phyloP scores from a whole-genome alignment of 2,888 invertebrate genomes.

The Eurois occulta region DNA sequence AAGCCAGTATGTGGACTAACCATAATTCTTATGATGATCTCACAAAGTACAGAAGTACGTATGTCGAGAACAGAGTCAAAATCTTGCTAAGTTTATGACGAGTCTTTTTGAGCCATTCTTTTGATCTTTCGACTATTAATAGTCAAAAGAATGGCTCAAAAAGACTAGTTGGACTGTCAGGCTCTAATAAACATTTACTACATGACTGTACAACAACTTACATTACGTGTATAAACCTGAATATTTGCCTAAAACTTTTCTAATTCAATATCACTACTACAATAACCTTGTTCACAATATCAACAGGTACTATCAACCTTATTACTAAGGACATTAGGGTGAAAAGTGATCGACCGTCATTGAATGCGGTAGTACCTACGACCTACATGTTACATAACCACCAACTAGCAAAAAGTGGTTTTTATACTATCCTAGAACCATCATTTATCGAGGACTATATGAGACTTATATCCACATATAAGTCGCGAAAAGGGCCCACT shows the following conservation, averaged over 20 bases:
- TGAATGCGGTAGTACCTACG: neutral
- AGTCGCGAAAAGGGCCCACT: too few species aligned
- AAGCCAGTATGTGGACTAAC: neutral
- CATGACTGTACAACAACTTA: neutral
- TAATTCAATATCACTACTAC: slow-evolving; percentile 26
- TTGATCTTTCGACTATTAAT: too few species aligned
- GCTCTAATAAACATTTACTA: too few species aligned
- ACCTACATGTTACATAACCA: slow-evolving; percentile 20
- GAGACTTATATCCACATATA: too few species aligned
- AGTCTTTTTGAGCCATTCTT: too few species aligned
- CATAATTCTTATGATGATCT: neutral
- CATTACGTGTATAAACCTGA: slow-evolving; percentile 1
- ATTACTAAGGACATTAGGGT: neutral
- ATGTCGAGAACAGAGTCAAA: neutral
- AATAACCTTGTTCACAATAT: slow-evolving; percentile 14
- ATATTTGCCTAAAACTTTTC: slow-evolving; percentile 23
- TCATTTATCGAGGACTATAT: too few species aligned
- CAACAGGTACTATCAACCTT: neutral
- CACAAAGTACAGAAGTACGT: too few species aligned
- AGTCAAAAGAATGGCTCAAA: neutral
- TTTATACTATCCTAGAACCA: too few species aligned
- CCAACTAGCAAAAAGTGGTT: too few species aligned
- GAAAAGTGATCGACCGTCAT: neutral
- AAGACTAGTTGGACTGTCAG: neutral
- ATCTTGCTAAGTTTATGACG: neutral